Evolutionary conservation across 2,888 invertebrate species (phyloP).

Genomic region (Dysmachus trigonus): DNA sequence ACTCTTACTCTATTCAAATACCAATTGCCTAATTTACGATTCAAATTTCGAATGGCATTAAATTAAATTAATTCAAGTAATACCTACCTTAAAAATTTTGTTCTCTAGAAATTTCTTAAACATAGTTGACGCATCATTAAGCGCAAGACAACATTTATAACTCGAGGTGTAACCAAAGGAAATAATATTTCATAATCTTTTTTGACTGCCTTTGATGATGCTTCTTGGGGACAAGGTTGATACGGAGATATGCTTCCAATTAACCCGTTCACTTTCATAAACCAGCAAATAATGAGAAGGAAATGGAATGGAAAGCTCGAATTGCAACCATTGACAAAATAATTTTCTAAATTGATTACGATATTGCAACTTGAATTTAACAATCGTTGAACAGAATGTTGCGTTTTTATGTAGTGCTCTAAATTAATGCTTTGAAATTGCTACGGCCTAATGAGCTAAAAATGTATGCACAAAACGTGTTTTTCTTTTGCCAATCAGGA

Average conservation of each 20-base stretch:
- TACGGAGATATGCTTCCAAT: not conserved
- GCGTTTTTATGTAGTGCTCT: not conserved
- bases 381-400: not conserved
- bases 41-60: not conserved
- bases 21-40: not conserved
- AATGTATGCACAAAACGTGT: not conserved
- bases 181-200: not conserved
- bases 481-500: not conserved
- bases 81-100: not conserved
- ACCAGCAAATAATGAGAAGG: not conserved
- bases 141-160: not conserved
- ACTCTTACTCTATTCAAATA: not conserved
- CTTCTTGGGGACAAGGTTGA: not conserved
- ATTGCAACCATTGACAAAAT: not conserved
- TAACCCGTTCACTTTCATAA: not conserved
- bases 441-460: not conserved
- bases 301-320: slow-evolving; percentile 1
- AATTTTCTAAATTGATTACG: not conserved
- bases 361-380: not conserved
- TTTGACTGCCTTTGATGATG: not conserved
- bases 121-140: not conserved
- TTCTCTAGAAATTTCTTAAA: not conserved
- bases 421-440: not conserved
- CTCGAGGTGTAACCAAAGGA: not conserved
- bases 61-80: not conserved